A percentile compares a stretch with the other conserved stretches of the same genome.
These are phyloP conservation scores for Melinaea marsaeus DNA, from an alignment of 2,888 invertebrate species.

Conservation along the genomic window DNA sequence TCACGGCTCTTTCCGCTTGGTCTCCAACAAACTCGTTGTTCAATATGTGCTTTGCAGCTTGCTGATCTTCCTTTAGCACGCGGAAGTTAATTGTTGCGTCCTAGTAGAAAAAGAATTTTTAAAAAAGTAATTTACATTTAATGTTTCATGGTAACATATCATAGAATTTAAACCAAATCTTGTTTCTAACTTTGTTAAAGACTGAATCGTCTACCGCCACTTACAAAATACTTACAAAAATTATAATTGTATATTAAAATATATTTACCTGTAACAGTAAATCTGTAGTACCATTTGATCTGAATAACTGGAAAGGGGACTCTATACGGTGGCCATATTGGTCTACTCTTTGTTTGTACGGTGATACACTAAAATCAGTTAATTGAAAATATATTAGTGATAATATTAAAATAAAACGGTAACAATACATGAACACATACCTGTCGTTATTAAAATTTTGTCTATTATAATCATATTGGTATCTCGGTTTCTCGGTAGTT, in stretches of 20 bases:
- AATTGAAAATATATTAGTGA: not conserved
- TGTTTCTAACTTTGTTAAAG: too few relatives aligned
- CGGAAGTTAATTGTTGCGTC: conserved; percentile 84
- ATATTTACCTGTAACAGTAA: conserved; percentile 85
- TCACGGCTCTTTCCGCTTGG: conserved; percentile 81
- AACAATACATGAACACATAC: conserved; percentile 8
- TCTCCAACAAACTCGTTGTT: conserved; percentile 79
- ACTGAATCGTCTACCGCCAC: too few relatives aligned
- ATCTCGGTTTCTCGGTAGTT: conserved; percentile 49
- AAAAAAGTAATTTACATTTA: too few relatives aligned
- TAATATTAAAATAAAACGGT: too few relatives aligned
- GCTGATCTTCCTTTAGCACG: conserved; percentile 83
- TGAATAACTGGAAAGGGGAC: conserved; percentile 83
- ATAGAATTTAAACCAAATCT: too few relatives aligned
- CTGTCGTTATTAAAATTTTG: conserved; percentile 31
- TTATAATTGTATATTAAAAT: not conserved
- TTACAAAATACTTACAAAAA: too few relatives aligned
- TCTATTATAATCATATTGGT: conserved; percentile 37
- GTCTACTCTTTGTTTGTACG: conserved; percentile 51
- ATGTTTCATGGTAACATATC: too few relatives aligned
- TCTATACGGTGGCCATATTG: conserved; percentile 71
- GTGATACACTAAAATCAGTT: conserved; percentile 42
- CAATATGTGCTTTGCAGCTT: conserved; percentile 86
- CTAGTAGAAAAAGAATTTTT: conserved; percentile 57
- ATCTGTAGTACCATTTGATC: conserved; percentile 86